Conservation (phyloP, 1,140 invertebrate species). For the Drosophila pseudoananassae region DNA sequence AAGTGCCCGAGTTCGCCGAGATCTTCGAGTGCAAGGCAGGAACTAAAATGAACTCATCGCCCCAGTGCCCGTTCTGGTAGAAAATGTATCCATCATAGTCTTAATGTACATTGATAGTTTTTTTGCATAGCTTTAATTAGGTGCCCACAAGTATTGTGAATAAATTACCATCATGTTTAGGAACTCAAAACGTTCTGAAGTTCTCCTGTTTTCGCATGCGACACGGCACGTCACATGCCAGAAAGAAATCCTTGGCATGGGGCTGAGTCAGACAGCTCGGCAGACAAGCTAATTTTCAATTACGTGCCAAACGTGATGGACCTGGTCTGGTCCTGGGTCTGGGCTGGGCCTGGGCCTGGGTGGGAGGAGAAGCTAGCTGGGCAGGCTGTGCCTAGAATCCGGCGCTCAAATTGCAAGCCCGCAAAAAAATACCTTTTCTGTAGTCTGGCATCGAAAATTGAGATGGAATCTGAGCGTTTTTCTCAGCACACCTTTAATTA, state of each 20-base stretch:
- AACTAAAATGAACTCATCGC: slow-evolving; percentile 91
- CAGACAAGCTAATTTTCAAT: slow-evolving; percentile 77
- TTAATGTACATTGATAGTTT: slow-evolving; percentile 5
- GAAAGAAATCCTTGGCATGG: background rate
- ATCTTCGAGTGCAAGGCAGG: slow-evolving; percentile 89
- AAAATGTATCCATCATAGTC: background rate
- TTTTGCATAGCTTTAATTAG: slow-evolving; percentile 64
- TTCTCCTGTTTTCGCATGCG: slow-evolving; percentile 52
- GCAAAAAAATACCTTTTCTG: slow-evolving; percentile 32
- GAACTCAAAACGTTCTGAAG: slow-evolving; percentile 10
- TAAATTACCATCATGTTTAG: slow-evolving; percentile 52
- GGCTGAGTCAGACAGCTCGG: slow-evolving; percentile 20
- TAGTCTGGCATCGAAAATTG: slow-evolving; percentile 58
- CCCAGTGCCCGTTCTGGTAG: slow-evolving; percentile 94
- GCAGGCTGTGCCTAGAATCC: background rate
- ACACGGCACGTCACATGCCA: slow-evolving; percentile 1
- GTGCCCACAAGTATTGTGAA: slow-evolving; percentile 69
- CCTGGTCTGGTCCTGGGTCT: background rate
- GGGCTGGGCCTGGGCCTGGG: background rate
- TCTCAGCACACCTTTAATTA: slow-evolving; percentile 61
- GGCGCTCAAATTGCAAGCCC: slow-evolving; percentile 29
- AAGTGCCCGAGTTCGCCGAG: slow-evolving; percentile 91
- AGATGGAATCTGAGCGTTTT: slow-evolving; percentile 46
- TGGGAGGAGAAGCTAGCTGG: background rate
- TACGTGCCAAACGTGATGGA: slow-evolving; percentile 63